Base-by-base conservation (phyloP, 2,888 invertebrate genomes). In the Stomorhina lunata region DNA sequence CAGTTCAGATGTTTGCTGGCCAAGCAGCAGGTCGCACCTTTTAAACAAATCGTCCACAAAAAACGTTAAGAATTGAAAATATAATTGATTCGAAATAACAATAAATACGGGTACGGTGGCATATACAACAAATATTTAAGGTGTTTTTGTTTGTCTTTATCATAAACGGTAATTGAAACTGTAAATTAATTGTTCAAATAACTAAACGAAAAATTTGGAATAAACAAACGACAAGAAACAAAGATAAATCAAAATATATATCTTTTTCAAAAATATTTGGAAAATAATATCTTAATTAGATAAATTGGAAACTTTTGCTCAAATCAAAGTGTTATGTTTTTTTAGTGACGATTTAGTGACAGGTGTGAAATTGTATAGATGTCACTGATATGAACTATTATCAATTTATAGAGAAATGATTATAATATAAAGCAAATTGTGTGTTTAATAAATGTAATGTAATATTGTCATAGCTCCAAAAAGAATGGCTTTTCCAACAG, bases 1-100 rank as follows among this genome's bases (percentile, higher is more conserved):
- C 48, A 65, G 77, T 73, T 63, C 40, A 55, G 27, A 63, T 55
- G 63, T 57, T 63, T 43, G 48, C 68, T 5, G 37, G 68, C 53
- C 68, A 27, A 48, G 34, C 10, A 68, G 27, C 63, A 40, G 61
- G 59, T 59, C 72, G 27, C 53, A 55, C 7, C 37, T 43, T 45
- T 50, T 32, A 15, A 3, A 15, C n/a, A 20, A n/a, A 48, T 45
- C 25, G 2, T 12, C 55, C n/a, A n/a, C n/a, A n/a, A n/a, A n/a
- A n/a, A n/a, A n/a, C n/a, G n/a, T n/a, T n/a, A n/a, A n/a, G n/a
- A n/a, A n/a, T n/a, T n/a, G n/a, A n/a, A n/a, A n/a, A n/a, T n/a
- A n/a, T n/a, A n/a, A n/a, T n/a, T n/a, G n/a, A n/a, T n/a, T n/a
- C n/a, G n/a, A n/a, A n/a, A n/a, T n/a, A n/a, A n/a, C n/a, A n/a